A percentile compares a stretch with the other conserved stretches of the same genome.
phyloP scores from a whole-genome alignment of 2,797 vertebrate species.

The Mallotus villosus region DNA sequence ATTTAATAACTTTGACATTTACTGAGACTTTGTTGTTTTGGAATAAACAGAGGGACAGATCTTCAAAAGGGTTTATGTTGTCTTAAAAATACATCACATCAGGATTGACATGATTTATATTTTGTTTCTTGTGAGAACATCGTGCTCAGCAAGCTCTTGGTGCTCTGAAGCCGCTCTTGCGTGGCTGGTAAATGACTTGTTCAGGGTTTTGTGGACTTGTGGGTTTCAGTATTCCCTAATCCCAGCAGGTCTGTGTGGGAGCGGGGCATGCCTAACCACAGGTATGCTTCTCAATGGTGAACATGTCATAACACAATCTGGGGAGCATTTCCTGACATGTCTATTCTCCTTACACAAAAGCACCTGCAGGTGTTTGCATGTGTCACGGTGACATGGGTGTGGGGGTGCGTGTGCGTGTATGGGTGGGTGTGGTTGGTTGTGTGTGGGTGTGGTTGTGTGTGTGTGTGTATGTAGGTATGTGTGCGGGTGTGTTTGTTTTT shows the following conservation, averaged over 20 bases:
- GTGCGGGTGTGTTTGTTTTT: slow-evolving; percentile 30
- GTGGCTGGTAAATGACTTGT: slow-evolving; percentile 23
- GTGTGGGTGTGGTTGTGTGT: too few species aligned
- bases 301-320: slow-evolving; percentile 69
- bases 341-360: slow-evolving; percentile 46
- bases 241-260: slow-evolving; percentile 47
- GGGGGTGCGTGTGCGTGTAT: neutral
- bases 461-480: slow-evolving; percentile 25
- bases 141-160: slow-evolving; percentile 31
- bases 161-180: slow-evolving; percentile 19
- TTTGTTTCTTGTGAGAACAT: slow-evolving; percentile 35
- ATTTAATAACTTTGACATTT: slow-evolving; percentile 60
- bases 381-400: slow-evolving; percentile 27
- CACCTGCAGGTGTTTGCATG: slow-evolving; percentile 59
- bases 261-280: slow-evolving; percentile 34
- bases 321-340: slow-evolving; percentile 46
- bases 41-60: slow-evolving; percentile 36
- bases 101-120: slow-evolving; percentile 43
- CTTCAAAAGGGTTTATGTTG: slow-evolving; percentile 47
- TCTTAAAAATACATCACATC: slow-evolving; percentile 54
- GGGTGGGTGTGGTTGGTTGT: neutral
- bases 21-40: slow-evolving; percentile 52
- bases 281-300: slow-evolving; percentile 48
- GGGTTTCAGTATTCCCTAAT: slow-evolving; percentile 32
- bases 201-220: slow-evolving; percentile 4